Base-by-base conservation (phyloP, 1,140 invertebrate species). In the Papilio polyxenes region DNA sequence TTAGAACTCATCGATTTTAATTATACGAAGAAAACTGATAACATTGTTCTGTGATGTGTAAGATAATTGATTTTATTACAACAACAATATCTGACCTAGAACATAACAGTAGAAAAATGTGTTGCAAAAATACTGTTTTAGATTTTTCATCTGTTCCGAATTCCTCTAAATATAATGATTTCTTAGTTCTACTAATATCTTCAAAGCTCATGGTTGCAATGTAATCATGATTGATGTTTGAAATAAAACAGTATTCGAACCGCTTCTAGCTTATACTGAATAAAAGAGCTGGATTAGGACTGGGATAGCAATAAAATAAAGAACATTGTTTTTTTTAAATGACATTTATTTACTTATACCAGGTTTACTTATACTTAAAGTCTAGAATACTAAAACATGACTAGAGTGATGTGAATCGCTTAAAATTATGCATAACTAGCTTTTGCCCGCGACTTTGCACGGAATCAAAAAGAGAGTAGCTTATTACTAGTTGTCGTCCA, bases 1-100 rank as follows among this genome's bases (percentile, higher is more conserved):
- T 80, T 80, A 53, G 31, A 69, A 65, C 78, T 40, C 40, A 80
- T 80, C 78, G 78, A 69, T 80, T 69, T 62, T 59, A 79, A 79
- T 79, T 59, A 40, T 79, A 72, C 37, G 15, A 13, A 76, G 75
- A 51, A 78, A 13, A 44, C 65, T 62, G 56, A 79, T 79, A 79
- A 62, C 77, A 79, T 62, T 79, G 51, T 79, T 62, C 17, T 59
- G 15, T 40, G 65, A 37, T 72, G 65, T 11, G 31, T 72, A 65
- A 65, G 23, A n/a, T 59, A 23, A 72, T 37, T 31, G 7, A 65
- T 31, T 72, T 72, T 72, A 72, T 37, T 40, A 37, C 65, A 72
- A 65, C 5, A 72, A 65, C 23, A 65, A 65, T 59, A 8, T 11
- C 17, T 59, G 56, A n/a, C 0, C 62, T 31, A 65, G 3, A 31